Evolutionary conservation across 2,888 invertebrate species (phyloP), one percentile per base, ranked within the genome.

Genomic region (Diploptera punctata): DNA sequence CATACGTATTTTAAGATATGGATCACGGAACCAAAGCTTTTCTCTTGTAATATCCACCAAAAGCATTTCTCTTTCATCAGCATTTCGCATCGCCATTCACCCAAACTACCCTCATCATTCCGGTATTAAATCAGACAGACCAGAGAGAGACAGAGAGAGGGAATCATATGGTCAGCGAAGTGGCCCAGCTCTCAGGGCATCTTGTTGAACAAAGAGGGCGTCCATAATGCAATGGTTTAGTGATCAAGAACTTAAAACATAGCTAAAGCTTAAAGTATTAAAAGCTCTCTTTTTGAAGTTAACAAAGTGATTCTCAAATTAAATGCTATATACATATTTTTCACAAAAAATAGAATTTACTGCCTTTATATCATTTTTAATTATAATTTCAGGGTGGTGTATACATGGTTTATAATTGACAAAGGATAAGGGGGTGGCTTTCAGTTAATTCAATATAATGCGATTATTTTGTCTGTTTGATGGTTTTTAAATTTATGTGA

Each of bases 101-200:
- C n/a, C n/a, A n/a, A n/a, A n/a, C n/a, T n/a, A n/a, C n/a, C 52
- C 13, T 24, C 24, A 9, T 52, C 52, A 10, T 52, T 52, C 24
- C 24, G 52, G 9, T 52, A 52, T 52, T 52, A 52, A 52, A 52
- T 52, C 52, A 52, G 52, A 24, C n/a, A n/a, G n/a, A n/a, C n/a
- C n/a, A n/a, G n/a, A n/a, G n/a, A n/a, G n/a, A n/a, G n/a, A n/a
- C n/a, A n/a, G n/a, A n/a, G n/a, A n/a, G n/a, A n/a, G n/a, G n/a
- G 52, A 52, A 52, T 24, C 52, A 52, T 19, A 52, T 52, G 52
- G 52, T 52, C 52, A 52, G 52, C 52, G 52, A 52, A 52, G 52
- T 24, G 52, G 52, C 52, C 52, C 10, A 52, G 52, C 52, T 52
- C 3, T 21, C 19, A 24, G 52, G 52, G 10, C 19, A 24, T 24